Conservation (phyloP, 2,797 vertebrate species). For the Xiphorhynchus erythropygius region DNA sequence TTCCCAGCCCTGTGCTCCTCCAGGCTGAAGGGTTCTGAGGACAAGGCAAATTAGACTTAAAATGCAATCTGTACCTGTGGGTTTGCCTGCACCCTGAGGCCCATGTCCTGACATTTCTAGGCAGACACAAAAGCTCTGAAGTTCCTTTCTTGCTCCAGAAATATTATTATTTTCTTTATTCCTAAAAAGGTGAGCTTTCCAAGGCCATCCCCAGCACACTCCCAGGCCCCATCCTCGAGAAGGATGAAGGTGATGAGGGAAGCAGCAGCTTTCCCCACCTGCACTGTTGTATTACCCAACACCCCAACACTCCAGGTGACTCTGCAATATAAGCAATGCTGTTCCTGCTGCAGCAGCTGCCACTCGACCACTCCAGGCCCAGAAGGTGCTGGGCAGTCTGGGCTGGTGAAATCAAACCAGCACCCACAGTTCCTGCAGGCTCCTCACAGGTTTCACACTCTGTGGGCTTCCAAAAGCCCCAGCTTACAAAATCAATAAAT, state of each 20-base stretch:
- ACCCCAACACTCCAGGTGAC: not conserved
- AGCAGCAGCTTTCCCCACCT: not conserved
- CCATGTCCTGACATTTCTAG: fast-evolving
- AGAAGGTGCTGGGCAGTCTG: not conserved
- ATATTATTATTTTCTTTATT: fast-evolving
- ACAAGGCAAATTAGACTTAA: not conserved
- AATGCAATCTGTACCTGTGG: not conserved
- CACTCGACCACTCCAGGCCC: not conserved
- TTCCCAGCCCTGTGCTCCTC: not conserved
- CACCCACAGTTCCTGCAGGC: not conserved
- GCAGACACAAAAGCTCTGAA: not conserved
- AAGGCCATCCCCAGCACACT: not conserved
- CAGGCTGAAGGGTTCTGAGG: not conserved
- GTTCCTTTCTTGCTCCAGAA: not conserved
- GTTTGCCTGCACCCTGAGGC: not conserved
- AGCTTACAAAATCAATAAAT: not conserved
- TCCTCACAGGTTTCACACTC: not conserved
- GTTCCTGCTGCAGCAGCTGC: not conserved
- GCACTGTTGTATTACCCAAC: not conserved
- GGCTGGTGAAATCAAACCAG: not conserved
- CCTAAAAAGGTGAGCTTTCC: not conserved
- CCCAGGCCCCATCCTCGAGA: not conserved
- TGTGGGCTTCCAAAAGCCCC: not conserved
- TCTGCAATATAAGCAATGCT: not conserved
- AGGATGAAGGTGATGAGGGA: not conserved